These are phyloP conservation scores for Tangara arthus DNA, from an alignment of 2,797 vertebrate species.

Conservation along the genomic window DNA sequence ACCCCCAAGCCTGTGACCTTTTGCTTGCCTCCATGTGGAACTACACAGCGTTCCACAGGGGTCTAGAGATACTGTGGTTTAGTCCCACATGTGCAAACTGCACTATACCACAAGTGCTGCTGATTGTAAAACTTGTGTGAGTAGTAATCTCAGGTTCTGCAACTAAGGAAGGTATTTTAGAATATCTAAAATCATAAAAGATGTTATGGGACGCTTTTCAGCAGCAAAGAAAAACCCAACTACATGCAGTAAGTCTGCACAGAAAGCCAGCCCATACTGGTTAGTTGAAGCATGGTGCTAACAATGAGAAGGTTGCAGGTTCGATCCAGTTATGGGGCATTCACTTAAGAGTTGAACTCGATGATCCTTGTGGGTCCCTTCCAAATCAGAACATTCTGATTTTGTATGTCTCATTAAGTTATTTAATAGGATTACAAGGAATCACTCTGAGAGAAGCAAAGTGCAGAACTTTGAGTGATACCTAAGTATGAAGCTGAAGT, in stretches of 20 bases:
- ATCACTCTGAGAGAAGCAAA: neutral
- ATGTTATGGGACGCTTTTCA: neutral
- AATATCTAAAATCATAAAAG: neutral
- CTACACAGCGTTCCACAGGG: neutral
- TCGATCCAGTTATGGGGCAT: neutral
- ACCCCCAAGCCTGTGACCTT: neutral
- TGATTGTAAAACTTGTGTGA: neutral
- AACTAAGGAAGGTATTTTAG: neutral
- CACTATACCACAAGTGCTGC: neutral
- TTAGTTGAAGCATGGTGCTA: neutral
- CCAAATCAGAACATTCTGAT: neutral
- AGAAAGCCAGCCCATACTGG: fast-evolving
- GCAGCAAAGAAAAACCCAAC: neutral
- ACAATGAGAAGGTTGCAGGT: neutral
- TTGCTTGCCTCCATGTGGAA: neutral
- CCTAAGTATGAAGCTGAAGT: neutral
- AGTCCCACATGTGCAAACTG: neutral
- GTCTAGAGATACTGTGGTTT: neutral
- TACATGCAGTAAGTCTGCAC: neutral
- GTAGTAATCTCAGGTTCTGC: neutral
- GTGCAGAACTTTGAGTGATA: neutral
- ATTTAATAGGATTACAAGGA: neutral
- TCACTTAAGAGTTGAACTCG: neutral
- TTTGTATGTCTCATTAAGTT: neutral
- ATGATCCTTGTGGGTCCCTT: neutral